These are phyloP conservation scores for Spodoptera litura DNA, from an alignment of 1,140 invertebrate genomes.

Conservation along the genomic window DNA sequence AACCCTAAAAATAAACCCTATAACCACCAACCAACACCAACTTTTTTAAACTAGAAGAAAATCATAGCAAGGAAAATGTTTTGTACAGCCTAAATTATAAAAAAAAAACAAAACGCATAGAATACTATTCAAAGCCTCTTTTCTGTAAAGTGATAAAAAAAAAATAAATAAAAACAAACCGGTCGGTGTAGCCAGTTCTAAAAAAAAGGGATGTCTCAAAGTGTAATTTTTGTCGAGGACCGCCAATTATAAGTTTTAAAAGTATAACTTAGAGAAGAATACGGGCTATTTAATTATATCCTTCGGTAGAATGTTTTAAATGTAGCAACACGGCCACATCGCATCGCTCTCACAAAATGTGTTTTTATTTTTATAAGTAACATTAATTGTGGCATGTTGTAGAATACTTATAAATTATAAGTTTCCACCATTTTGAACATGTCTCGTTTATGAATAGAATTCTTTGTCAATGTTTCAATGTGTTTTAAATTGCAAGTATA, in stretches of 20 bases:
- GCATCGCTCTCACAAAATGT: constrained; percentile 44
- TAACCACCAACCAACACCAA: too few relatives aligned
- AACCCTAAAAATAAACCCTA: too few relatives aligned
- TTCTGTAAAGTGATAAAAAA: constrained; percentile 7
- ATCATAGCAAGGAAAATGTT: too few relatives aligned
- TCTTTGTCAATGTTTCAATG: background rate
- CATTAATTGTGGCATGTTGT: constrained; percentile 26
- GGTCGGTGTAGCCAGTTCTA: constrained; percentile 21
- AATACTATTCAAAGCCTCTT: background rate
- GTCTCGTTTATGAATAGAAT: background rate
- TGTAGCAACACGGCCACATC: constrained; percentile 42
- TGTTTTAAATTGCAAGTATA: background rate
- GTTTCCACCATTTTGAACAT: background rate
- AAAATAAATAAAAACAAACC: constrained; percentile 14
- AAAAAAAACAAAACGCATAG: too few relatives aligned
- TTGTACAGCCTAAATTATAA: too few relatives aligned
- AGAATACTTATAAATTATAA: constrained; percentile 40
- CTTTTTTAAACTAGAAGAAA: too few relatives aligned
- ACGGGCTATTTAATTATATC: constrained; percentile 62
- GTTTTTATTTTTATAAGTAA: constrained; percentile 33
- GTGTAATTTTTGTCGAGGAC: constrained; percentile 62
- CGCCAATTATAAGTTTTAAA: constrained; percentile 62
- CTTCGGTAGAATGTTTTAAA: constrained; percentile 63
- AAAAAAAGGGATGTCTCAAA: constrained; percentile 57
- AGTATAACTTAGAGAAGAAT: constrained; percentile 56